Percentiles rank a stretch among this genome's conserved stretches.
Conservation (phyloP, 2,888 invertebrate genomes). For the Sthenelais limicola region DNA sequence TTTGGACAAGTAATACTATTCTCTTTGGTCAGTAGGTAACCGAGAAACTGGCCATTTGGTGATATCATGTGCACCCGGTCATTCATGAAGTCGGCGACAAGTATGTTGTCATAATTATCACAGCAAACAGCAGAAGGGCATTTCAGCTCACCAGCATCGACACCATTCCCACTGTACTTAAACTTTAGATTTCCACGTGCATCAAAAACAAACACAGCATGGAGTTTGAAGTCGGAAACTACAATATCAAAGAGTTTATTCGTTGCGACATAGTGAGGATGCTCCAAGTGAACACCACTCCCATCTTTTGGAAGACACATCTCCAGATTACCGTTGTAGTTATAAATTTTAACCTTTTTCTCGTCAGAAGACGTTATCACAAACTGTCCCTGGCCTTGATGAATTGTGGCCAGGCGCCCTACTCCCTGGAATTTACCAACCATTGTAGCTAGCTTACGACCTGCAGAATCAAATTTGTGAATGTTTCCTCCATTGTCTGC, state of each 20-base stretch:
- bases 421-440: conserved; percentile 41
- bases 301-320: conserved; percentile 20
- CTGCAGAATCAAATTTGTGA: conserved; percentile 11
- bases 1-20: conserved; percentile 47
- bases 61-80: conserved; percentile 48
- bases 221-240: conserved; percentile 27
- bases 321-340: conserved; percentile 27
- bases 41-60: conserved; percentile 43
- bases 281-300: neutral
- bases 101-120: conserved; percentile 49
- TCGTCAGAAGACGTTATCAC: conserved; percentile 42
- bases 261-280: conserved; percentile 39
- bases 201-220: conserved; percentile 31
- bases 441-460: conserved; percentile 7
- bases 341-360: conserved; percentile 31
- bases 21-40: conserved; percentile 43
- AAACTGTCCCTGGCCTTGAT: conserved; percentile 22
- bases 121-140: conserved; percentile 48
- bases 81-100: conserved; percentile 50
- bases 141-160: conserved; percentile 33
- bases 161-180: conserved; percentile 10
- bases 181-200: neutral
- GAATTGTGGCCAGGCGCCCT: conserved; percentile 38
- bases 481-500: conserved; percentile 44
- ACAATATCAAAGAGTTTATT: conserved; percentile 29